phyloP scores from a whole-genome alignment of 2,113 vertebrate genomes.

The Ranitomeya imitator region DNA sequence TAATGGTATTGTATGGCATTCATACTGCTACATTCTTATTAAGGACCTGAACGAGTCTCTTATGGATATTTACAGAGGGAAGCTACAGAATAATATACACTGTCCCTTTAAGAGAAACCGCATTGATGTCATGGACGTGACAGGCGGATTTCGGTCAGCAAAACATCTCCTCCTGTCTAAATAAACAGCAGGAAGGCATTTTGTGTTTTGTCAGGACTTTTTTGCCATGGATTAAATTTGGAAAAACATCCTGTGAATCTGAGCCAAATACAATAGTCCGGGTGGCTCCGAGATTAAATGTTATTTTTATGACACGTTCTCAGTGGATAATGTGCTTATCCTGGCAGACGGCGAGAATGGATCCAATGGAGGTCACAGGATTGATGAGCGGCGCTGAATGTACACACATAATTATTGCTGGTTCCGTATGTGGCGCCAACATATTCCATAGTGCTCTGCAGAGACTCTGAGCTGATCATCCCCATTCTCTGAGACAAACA shows the following conservation, averaged over 20 bases:
- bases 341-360: not conserved
- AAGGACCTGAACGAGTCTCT: too few relatives aligned
- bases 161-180: not conserved
- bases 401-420: not conserved
- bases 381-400: not conserved
- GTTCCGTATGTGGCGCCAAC: not conserved
- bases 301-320: conserved; percentile 16
- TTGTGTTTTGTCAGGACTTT: conserved; percentile 49
- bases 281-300: conserved; percentile 23
- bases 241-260: conserved; percentile 31
- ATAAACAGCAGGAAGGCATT: conserved; percentile 38
- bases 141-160: not conserved
- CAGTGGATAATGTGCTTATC: not conserved
- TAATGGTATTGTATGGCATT: too few relatives aligned
- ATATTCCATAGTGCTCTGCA: not conserved
- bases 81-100: not conserved
- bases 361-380: not conserved
- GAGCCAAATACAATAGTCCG: conserved; percentile 32
- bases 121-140: not conserved
- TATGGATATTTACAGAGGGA: too few relatives aligned
- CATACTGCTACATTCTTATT: too few relatives aligned
- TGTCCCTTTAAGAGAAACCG: not conserved
- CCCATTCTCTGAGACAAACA: not conserved
- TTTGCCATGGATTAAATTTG: conserved; percentile 26
- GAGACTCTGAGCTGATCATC: not conserved